These are phyloP conservation scores for Drosophila robusta DNA, from an alignment of 2,888 invertebrate genomes.

Conservation along the genomic window DNA sequence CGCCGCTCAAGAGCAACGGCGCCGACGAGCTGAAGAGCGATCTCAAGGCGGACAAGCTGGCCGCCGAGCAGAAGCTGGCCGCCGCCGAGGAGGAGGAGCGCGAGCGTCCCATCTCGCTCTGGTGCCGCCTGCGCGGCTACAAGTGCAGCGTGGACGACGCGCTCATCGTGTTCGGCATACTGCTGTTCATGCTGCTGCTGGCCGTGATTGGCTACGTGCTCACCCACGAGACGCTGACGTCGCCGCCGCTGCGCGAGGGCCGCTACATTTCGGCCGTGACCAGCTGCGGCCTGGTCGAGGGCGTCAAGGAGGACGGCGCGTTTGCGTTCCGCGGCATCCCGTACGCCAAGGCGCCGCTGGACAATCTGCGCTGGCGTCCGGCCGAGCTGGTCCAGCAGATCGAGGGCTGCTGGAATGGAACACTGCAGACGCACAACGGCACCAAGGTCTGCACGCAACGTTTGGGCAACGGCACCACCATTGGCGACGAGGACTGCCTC, in stretches of 20 bases:
- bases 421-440: constrained; percentile 88
- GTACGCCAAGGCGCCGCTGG: constrained; percentile 91
- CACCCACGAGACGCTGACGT: constrained; percentile 86
- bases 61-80: constrained; percentile 82
- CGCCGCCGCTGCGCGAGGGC: constrained; percentile 90
- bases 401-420: constrained; percentile 92
- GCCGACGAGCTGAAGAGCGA: constrained; percentile 89
- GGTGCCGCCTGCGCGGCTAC: constrained; percentile 88
- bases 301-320: constrained; percentile 91
- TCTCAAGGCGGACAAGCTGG: constrained; percentile 86
- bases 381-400: constrained; percentile 89
- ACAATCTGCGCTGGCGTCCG: constrained; percentile 89
- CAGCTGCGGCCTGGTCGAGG: constrained; percentile 92
- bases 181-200: constrained; percentile 87
- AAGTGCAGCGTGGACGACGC: constrained; percentile 88
- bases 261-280: constrained; percentile 90
- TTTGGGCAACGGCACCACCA: constrained; percentile 88
- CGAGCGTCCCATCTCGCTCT: constrained; percentile 85
- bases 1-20: constrained; percentile 86
- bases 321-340: constrained; percentile 93
- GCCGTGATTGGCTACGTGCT: constrained; percentile 88
- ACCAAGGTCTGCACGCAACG: constrained; percentile 90
- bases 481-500: constrained; percentile 93
- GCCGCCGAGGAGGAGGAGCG: constrained; percentile 80
- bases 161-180: constrained; percentile 86